Evolutionary conservation across 2,888 invertebrate genomes (phyloP), one percentile per base, ranked within the genome.

Genomic region (Trichacis sp.): DNA sequence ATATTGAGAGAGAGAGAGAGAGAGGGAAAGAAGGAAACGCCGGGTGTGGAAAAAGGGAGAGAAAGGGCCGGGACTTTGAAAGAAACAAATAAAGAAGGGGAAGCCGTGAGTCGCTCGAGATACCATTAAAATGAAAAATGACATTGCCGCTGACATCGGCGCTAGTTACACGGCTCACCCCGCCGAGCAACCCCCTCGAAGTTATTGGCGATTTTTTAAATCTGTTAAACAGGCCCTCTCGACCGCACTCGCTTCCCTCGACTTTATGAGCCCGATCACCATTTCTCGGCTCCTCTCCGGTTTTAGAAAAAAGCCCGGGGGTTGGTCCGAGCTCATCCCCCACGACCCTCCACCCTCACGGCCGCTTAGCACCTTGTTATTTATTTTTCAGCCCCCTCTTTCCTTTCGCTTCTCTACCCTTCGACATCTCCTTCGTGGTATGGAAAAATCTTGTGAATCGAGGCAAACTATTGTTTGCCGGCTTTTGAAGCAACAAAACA

Each of bases 71-170:
- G 52, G 65, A 59, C 64, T 57, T 65, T 70, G 63, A 68, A 71
- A 78, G 73, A 77, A 76, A 76, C 75, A 77, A 77, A 77, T 77
- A 75, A 74, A 74, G 73, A 75, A 70, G 73, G 74, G 73, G 69
- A 61, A 62, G 57, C 71, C 69, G 69, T 71, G 75, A n/a, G n/a
- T n/a, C n/a, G n/a, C n/a, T n/a, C n/a, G n/a, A 72, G 76, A 74
- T 64, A 81, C 83, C 83, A 84, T 84, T 84, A 84, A 84, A 83
- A 84, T 84, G 84, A 84, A 84, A 84, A 84, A 84, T 84, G 82
- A 84, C 80, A 78, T 78, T 77, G 77, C 59, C 75, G 76, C 76
- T 78, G 79, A 78, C 80, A 73, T 77, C 76, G 73, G 36, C 58
- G 53, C 50, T 50, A 66, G 64, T 66, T 66, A 64, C 64, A 69